phyloP scores from a whole-genome alignment of 2,888 invertebrate species.

The Agrotis clavis region DNA sequence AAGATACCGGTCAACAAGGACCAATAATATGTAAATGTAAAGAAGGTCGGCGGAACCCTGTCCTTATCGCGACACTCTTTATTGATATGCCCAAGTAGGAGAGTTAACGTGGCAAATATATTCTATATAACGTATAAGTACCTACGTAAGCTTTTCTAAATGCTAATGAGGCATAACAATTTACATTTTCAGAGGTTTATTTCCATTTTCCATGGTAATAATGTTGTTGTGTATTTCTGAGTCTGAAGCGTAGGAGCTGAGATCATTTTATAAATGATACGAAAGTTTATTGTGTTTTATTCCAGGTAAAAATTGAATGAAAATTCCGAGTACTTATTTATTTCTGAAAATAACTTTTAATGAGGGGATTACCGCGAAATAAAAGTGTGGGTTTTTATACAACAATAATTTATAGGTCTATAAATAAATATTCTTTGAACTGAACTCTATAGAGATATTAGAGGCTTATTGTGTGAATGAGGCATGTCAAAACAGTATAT shows the following conservation, averaged over 20 bases:
- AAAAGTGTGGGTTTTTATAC: not conserved
- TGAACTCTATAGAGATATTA: too few species aligned
- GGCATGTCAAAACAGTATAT: not conserved
- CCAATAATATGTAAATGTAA: conserved; percentile 12
- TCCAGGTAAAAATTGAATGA: not conserved
- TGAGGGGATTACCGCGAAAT: not conserved
- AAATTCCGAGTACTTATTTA: not conserved
- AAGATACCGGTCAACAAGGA: not conserved
- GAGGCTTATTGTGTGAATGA: too few species aligned
- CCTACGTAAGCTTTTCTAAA: conserved; percentile 62
- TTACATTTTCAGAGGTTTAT: conserved; percentile 60
- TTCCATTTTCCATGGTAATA: conserved; percentile 50
- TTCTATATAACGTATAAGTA: conserved; percentile 12
- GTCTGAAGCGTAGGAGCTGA: conserved; percentile 1
- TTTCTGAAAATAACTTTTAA: not conserved
- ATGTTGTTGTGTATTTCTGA: conserved; percentile 15
- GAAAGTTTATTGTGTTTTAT: not conserved
- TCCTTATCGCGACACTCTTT: conserved; percentile 23
- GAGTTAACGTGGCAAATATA: conserved; percentile 50
- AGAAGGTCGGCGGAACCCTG: conserved; percentile 6
- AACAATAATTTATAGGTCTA: too few species aligned
- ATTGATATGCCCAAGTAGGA: conserved; percentile 42
- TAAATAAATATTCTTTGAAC: not conserved
- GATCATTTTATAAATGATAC: conserved; percentile 23
- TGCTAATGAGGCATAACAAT: conserved; percentile 61